Evolutionary conservation across 2,113 vertebrate genomes (phyloP), one percentile per base, ranked within the genome.

Genomic region (Larimichthys crocea): DNA sequence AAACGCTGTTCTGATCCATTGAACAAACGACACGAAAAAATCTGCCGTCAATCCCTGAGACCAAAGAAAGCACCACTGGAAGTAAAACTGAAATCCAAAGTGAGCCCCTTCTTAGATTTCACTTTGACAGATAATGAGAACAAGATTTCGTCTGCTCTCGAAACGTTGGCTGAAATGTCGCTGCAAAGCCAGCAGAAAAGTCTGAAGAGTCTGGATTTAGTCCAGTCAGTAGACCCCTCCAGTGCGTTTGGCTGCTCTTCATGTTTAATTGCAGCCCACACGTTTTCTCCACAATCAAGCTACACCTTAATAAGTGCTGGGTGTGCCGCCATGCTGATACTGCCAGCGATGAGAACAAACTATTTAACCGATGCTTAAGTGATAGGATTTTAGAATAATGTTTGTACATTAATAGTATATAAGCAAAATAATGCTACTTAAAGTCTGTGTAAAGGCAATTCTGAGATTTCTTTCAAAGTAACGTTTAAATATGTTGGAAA

Each of bases 181-280:
- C 44, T 59, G 62, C n/a, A 31, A 35, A 56, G 24, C 49, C 44
- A 3, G 44, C 60, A 50, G 20, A 53, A 24, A 86, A 67, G 16
- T 3, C 49, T 24, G n/a, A 14, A 10, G 53, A 46, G 35, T 61
- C 72, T 84, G 75, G 57, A 60, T 79, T 20, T 20, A 44, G 70
- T 74, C 71, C 71, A 73, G 79, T 12, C 63, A n/a, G 65, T 53
- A 24, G 46, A 72, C 46, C 31, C 20, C 10, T 72, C 5, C 56
- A 40, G 79, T 50, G 66, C 72, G 35, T 78, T 72, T 67, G 83
- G 65, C 66, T 60, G 52, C 40, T 77, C 76, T 82, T 88, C 80
- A 89, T 84, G 70, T 80, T 81, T 86, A 84, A 91, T 77, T 29
- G 72, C 65, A 57, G 46, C 42, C 24, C 74, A 70, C 72, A 65